Percentiles rank a stretch among this genome's conserved stretches.
phyloP scores from a whole-genome alignment of 53 echinoderm and acorn worm genomes.

The Mesocentrotus franciscanus region DNA sequence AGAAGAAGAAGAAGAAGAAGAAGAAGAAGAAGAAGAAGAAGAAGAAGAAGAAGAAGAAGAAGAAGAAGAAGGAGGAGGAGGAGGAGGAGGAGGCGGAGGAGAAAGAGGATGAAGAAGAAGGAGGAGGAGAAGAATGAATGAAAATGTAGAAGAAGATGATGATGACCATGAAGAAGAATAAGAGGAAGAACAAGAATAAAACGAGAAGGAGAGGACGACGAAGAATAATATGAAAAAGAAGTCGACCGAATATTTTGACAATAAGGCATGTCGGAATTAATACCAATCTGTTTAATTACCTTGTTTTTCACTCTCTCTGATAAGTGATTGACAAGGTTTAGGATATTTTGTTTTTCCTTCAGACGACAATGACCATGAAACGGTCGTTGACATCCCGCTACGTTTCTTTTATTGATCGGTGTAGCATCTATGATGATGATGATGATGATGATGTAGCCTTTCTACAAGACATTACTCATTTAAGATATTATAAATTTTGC shows the following conservation, averaged over 20 bases:
- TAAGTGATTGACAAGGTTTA: neutral
- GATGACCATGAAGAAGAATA: neutral
- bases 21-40: neutral
- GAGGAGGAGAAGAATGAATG: neutral
- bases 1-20: neutral
- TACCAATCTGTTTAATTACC: neutral
- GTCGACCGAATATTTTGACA: neutral
- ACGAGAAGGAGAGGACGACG: neutral
- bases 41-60: neutral
- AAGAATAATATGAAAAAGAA: neutral
- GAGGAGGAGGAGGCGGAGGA: neutral
- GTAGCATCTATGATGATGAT: neutral
- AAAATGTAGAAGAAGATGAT: neutral
- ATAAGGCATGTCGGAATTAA: neutral
- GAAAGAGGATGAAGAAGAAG: neutral
- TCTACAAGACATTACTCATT: neutral
- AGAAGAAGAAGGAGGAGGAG: neutral
- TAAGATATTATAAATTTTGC: no score
- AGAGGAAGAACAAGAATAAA: neutral
- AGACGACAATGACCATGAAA: conserved; percentile 9
- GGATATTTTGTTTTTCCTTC: neutral
- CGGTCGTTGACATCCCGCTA: conserved; percentile 7
- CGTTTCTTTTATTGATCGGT: neutral
- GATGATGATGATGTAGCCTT: neutral
- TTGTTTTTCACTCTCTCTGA: neutral